Conservation (phyloP, 2,888 invertebrate genomes). For the Protophormia terraenovae region DNA sequence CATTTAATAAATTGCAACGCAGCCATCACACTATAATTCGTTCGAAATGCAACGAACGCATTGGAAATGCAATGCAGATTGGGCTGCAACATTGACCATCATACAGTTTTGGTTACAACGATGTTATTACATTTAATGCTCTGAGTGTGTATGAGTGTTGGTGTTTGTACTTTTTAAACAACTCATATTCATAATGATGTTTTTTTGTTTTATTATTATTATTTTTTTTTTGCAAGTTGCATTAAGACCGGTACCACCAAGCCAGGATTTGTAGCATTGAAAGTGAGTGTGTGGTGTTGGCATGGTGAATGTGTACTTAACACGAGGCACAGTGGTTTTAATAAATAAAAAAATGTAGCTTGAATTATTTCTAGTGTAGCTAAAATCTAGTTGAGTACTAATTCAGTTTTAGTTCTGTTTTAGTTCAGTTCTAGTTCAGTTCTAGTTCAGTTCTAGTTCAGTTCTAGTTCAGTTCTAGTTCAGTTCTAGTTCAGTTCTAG, state of each 20-base stretch:
- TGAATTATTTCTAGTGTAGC: too few species aligned
- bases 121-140: constrained; percentile 34
- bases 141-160: background rate
- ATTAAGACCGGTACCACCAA: constrained; percentile 42
- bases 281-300: constrained; percentile 29
- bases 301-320: background rate
- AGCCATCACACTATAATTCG: constrained; percentile 62
- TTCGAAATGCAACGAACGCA: constrained; percentile 20
- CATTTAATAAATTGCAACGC: constrained; percentile 74
- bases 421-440: too few species aligned
- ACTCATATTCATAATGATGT: constrained; percentile 65
- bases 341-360: background rate
- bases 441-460: too few species aligned
- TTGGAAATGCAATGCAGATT: constrained; percentile 47
- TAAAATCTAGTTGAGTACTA: too few species aligned
- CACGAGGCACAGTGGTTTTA: constrained; percentile 24
- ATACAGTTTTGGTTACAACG: constrained; percentile 36
- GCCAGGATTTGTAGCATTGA: constrained; percentile 49
- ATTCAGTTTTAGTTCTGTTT: too few species aligned
- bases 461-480: too few species aligned
- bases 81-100: constrained; percentile 64
- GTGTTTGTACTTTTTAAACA: constrained; percentile 21
- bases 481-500: too few species aligned
- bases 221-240: constrained; percentile 13
- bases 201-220: background rate